These are phyloP conservation scores for Stegodyphus dumicola DNA, from an alignment of 1,140 invertebrate genomes.

Conservation along the genomic window DNA sequence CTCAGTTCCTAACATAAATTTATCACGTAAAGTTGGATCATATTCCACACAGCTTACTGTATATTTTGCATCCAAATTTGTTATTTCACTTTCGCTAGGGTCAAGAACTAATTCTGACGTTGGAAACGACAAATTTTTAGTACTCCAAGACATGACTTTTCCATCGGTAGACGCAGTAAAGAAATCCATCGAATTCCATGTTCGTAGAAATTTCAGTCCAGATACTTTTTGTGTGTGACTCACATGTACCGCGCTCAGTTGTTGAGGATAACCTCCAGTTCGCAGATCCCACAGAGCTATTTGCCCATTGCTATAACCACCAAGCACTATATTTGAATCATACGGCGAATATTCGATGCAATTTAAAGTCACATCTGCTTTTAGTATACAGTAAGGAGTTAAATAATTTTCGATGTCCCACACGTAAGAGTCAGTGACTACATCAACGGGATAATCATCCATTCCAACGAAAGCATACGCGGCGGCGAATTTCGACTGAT, in stretches of 20 bases:
- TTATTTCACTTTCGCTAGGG: not conserved
- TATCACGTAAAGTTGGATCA: conserved; percentile 9
- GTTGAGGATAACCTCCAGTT: not conserved
- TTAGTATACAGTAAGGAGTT: conserved; percentile 2
- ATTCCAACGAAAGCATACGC: conserved; percentile 10
- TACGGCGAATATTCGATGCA: conserved; percentile 8
- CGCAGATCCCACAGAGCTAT: conserved; percentile 31
- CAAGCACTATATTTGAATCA: not conserved
- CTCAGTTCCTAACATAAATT: conserved; percentile 35
- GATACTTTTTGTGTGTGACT: conserved; percentile 26
- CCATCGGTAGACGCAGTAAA: conserved; percentile 91
- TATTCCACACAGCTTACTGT: conserved; percentile 22
- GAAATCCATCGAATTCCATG: conserved; percentile 86
- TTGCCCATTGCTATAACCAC: conserved; percentile 23
- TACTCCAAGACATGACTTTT: conserved; percentile 71
- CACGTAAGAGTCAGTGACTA: conserved; percentile 2
- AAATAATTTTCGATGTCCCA: conserved; percentile 31
- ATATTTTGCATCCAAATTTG: not conserved
- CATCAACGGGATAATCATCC: not conserved
- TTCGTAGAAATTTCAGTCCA: conserved; percentile 77
- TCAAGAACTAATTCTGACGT: conserved; percentile 3
- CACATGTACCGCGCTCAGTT: not conserved
- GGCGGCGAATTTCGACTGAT: conserved; percentile 29
- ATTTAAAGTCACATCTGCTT: not conserved
- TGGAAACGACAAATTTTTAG: conserved; percentile 1